Evolutionary conservation across 2,888 invertebrate genomes (phyloP), one percentile per base, ranked within the genome.

Genomic region (Latheticus oryzae): DNA sequence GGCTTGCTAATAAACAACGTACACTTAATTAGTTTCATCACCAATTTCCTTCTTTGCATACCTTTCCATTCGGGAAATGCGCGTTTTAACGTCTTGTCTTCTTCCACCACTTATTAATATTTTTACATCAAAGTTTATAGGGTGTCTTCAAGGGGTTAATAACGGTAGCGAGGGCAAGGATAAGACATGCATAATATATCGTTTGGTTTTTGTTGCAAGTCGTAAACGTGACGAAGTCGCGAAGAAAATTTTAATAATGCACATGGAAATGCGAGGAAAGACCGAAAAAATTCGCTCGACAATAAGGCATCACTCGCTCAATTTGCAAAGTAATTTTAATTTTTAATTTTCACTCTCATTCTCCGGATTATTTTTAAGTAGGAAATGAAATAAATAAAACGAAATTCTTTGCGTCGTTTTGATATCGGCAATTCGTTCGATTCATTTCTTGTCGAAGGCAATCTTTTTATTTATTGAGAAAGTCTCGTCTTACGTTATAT

Each of bases 171-270:
- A 16, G 24, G 65, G 64, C 68, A 67, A 59, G 68, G 69, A 71
- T 72, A 68, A 69, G 69, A 60, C 67, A 72, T 73, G 72, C 73
- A 73, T 73, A 72, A 72, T 72, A 70, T 72, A 73, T 72, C 68
- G 63, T 61, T 61, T 58, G 64, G 62, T 66, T 64, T 62, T 64
- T 64, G 66, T 67, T 68, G 65, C 60, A 65, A 63, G 64, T 68
- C 67, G 68, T 68, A 69, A 73, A 73, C 69, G 70, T 70, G 71
- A 70, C 68, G 67, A 69, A 69, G 63, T 68, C 66, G 62, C 66
- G 62, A 62, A 57, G 68, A 65, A 67, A 65, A 66, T 64, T 68
- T 70, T 71, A 69, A 70, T 71, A 69, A 68, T 69, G 64, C 60
- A 63, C 58, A 60, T 58, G 59, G 56, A 57, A 50, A 26, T 13